These are phyloP conservation scores for Polypterus bichir DNA, from an alignment of 2,113 vertebrate species.

Conservation along the genomic window DNA sequence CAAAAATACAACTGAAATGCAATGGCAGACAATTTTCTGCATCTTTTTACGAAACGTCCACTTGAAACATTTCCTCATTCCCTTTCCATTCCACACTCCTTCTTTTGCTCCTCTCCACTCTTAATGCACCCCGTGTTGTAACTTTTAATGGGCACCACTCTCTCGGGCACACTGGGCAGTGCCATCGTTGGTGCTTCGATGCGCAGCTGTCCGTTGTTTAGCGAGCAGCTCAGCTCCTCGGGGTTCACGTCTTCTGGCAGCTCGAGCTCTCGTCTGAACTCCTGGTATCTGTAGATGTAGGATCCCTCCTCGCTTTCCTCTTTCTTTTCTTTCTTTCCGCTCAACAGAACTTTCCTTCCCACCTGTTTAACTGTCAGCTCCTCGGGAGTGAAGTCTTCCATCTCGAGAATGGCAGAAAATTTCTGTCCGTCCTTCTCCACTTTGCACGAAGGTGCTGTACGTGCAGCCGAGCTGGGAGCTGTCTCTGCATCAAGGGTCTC, in stretches of 20 bases:
- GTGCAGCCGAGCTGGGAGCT: too few species aligned
- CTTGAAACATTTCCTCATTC: too few species aligned
- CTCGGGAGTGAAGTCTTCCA: slow-evolving; percentile 14
- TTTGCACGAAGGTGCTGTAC: too few species aligned
- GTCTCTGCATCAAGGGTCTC: too few species aligned
- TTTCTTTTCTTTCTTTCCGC: slow-evolving; percentile 18
- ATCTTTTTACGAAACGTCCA: too few species aligned
- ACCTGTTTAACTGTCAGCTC: slow-evolving; percentile 24
- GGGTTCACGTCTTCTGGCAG: slow-evolving; percentile 12
- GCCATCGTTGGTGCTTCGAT: slow-evolving; percentile 7
- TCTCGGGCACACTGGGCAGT: slow-evolving; percentile 29
- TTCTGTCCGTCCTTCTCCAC: neutral
- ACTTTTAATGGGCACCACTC: slow-evolving; percentile 30
- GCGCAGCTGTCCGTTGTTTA: slow-evolving; percentile 22
- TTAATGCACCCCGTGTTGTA: too few species aligned
- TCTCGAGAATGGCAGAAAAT: slow-evolving; percentile 18
- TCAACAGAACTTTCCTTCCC: slow-evolving; percentile 22
- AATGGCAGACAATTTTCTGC: too few species aligned
- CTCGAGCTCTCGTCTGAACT: slow-evolving; percentile 23
- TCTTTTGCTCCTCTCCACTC: neutral
- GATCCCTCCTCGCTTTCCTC: slow-evolving; percentile 14
- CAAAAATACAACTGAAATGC: too few species aligned
- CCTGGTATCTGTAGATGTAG: slow-evolving; percentile 20
- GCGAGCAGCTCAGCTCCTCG: slow-evolving; percentile 11
- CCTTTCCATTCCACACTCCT: too few species aligned